Conservation (phyloP, 2,888 invertebrate species). For the Oxystoma pomonae region DNA sequence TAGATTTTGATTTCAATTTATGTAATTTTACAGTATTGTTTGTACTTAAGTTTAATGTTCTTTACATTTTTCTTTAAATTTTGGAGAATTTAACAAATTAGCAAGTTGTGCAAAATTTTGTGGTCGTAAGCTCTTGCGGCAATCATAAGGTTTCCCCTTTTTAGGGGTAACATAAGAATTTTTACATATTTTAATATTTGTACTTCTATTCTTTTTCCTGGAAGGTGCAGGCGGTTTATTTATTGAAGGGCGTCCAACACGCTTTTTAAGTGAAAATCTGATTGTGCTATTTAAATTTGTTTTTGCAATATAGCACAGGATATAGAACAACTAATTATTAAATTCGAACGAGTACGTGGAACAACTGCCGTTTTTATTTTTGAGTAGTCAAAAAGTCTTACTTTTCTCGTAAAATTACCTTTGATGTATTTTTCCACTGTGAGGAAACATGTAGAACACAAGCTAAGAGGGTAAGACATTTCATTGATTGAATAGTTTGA, state of each 20-base stretch:
- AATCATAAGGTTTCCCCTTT: neutral
- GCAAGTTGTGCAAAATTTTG: neutral
- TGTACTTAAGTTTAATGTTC: neutral
- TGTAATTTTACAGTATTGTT: neutral
- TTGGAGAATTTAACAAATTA: neutral
- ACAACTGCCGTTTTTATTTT: neutral
- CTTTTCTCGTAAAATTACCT: too few relatives aligned
- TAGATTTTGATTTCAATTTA: neutral
- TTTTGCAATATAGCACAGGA: neutral
- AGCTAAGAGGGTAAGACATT: too few relatives aligned
- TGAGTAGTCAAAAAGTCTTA: neutral
- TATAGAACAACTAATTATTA: neutral
- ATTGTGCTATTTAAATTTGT: neutral
- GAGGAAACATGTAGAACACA: too few relatives aligned
- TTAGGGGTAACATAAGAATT: too few relatives aligned
- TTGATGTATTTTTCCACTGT: too few relatives aligned
- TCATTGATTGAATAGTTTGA: neutral
- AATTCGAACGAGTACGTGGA: neutral
- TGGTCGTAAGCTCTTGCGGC: neutral
- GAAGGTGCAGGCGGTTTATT: too few relatives aligned
- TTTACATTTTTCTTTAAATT: neutral
- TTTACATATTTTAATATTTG: too few relatives aligned
- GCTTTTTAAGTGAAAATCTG: too few relatives aligned
- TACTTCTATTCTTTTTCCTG: too few relatives aligned
- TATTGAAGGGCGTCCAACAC: too few relatives aligned